Evolutionary conservation across 2,888 invertebrate species (phyloP).

Genomic region (Rhimphoctona megacephalus): DNA sequence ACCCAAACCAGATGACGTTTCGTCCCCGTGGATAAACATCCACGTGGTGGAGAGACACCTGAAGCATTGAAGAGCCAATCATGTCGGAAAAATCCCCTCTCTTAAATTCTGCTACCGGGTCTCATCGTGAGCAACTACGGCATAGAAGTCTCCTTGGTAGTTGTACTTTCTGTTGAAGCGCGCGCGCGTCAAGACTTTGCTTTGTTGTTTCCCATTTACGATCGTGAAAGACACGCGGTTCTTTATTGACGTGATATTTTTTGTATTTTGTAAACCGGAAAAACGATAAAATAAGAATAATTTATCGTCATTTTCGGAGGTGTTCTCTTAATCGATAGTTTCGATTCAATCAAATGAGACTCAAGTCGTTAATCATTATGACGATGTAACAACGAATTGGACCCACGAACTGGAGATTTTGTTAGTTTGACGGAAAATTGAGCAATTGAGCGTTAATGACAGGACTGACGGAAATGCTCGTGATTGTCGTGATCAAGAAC

Average conservation of each 20-base stretch:
- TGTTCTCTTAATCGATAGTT: not conserved
- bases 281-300: not conserved
- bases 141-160: constrained; percentile 17
- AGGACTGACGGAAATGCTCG: not conserved
- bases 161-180: constrained; percentile 32
- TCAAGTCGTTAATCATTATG: not conserved
- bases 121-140: constrained; percentile 16
- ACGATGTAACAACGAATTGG: not conserved
- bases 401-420: not conserved
- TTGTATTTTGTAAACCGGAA: not conserved
- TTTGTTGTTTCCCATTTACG: constrained; percentile 62
- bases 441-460: not conserved
- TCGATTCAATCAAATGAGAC: not conserved
- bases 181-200: constrained; percentile 41
- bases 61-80: constrained; percentile 74
- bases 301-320: not conserved
- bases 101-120: constrained; percentile 54
- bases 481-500: not conserved
- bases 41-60: constrained; percentile 78
- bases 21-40: constrained; percentile 52
- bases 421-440: not conserved
- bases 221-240: constrained; percentile 73
- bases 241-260: constrained; percentile 31
- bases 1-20: constrained; percentile 75
- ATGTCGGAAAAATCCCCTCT: constrained; percentile 75